These are phyloP conservation scores for Drosophila aldrichi DNA, from an alignment of 2,888 invertebrate species.

Conservation along the genomic window DNA sequence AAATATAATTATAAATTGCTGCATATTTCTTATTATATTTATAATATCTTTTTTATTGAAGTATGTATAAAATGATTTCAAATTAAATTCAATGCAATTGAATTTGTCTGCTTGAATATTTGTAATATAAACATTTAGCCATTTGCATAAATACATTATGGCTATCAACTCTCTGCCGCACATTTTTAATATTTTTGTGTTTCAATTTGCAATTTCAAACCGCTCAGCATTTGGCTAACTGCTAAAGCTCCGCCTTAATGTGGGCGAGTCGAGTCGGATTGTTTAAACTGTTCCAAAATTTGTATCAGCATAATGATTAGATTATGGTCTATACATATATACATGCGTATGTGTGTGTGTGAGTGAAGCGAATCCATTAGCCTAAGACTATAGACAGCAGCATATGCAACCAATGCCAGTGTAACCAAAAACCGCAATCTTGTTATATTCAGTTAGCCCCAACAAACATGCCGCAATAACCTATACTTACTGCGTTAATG, in stretches of 20 bases:
- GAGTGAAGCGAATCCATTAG: background rate
- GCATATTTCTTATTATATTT: too few relatives aligned
- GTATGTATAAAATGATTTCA: background rate
- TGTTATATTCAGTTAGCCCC: constrained; percentile 24
- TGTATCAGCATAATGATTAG: background rate
- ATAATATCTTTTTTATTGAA: too few relatives aligned
- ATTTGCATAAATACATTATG: constrained; percentile 4
- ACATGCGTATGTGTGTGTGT: background rate
- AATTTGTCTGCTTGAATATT: background rate
- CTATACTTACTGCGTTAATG: constrained; percentile 5
- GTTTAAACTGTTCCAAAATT: constrained; percentile 7
- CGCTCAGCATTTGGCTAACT: background rate
- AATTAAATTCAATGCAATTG: background rate
- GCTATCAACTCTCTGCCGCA: background rate
- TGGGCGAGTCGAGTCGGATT: background rate
- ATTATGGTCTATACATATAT: background rate
- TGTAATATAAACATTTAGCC: background rate
- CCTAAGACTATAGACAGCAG: background rate
- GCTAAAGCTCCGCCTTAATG: background rate
- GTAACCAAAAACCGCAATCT: constrained; percentile 13
- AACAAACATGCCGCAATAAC: constrained; percentile 12
- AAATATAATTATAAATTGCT: too few relatives aligned
- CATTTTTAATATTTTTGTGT: background rate
- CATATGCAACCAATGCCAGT: background rate
- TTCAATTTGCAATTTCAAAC: background rate